phyloP scores from a whole-genome alignment of 2,113 vertebrate species.

The Ranitomeya variabilis region DNA sequence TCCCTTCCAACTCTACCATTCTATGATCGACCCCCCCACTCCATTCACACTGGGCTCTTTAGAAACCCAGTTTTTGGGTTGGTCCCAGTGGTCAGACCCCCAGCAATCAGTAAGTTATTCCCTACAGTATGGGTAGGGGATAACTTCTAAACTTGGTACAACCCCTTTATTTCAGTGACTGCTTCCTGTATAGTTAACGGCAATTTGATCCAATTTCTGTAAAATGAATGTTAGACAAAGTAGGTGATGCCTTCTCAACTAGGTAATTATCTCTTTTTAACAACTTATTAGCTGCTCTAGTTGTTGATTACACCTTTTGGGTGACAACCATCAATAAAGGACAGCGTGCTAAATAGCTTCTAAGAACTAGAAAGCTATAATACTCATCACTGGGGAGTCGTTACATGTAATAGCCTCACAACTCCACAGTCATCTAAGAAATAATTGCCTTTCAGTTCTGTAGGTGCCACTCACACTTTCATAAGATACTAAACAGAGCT shows the following conservation, averaged over 20 bases:
- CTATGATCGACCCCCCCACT: too few relatives aligned
- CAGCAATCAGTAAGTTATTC: too few relatives aligned
- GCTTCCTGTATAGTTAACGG: neutral
- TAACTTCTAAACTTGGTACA: too few relatives aligned
- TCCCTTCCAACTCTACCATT: too few relatives aligned
- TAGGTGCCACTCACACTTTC: neutral
- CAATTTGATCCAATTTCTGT: neutral
- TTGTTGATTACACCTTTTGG: constrained; percentile 54
- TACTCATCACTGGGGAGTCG: constrained; percentile 27
- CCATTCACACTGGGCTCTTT: too few relatives aligned
- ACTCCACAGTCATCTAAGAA: constrained; percentile 13
- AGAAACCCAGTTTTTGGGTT: too few relatives aligned
- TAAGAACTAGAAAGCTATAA: constrained; percentile 31
- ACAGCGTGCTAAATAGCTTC: constrained; percentile 47
- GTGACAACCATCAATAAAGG: constrained; percentile 43
- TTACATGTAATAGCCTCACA: constrained; percentile 41
- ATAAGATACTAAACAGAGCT: neutral
- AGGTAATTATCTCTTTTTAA: constrained; percentile 52
- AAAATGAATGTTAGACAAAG: neutral
- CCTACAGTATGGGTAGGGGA: too few relatives aligned
- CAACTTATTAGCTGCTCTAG: constrained; percentile 40
- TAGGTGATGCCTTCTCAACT: constrained; percentile 2
- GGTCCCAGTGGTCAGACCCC: too few relatives aligned
- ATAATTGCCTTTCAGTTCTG: constrained; percentile 34
- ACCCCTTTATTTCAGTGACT: neutral